Conservation (phyloP, 2,888 invertebrate genomes). For the Tanaodytes sp. region DNA sequence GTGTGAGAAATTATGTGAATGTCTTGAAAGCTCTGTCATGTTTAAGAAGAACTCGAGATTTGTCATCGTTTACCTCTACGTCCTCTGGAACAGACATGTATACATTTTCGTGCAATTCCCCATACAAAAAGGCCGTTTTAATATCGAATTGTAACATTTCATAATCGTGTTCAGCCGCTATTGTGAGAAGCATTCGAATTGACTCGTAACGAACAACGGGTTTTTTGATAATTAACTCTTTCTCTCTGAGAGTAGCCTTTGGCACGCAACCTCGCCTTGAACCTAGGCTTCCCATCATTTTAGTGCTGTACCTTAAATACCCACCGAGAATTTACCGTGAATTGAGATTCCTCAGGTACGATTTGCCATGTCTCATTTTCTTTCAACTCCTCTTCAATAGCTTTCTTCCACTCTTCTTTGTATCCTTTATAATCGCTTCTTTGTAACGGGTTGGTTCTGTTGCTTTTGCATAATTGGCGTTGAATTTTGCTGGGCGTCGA, state of each 20-base stretch:
- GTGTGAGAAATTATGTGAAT: neutral
- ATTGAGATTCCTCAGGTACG: constrained; percentile 10
- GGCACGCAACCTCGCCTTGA: constrained; percentile 25
- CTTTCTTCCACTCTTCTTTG: neutral
- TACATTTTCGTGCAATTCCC: constrained; percentile 21
- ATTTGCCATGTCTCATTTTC: constrained; percentile 34
- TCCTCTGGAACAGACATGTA: constrained; percentile 27
- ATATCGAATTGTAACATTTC: constrained; percentile 31
- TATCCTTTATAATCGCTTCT: neutral
- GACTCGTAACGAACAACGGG: constrained; percentile 19
- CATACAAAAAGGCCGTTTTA: constrained; percentile 35
- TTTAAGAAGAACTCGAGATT: neutral
- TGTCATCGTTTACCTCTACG: neutral
- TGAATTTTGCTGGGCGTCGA: neutral
- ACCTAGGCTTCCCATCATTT: neutral
- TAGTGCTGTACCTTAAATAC: constrained; percentile 9
- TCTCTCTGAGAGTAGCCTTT: constrained; percentile 33
- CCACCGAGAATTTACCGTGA: constrained; percentile 19
- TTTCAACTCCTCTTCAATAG: constrained; percentile 14
- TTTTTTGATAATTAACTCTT: constrained; percentile 43
- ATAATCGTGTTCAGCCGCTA: neutral
- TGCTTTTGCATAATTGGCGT: neutral
- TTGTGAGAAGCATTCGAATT: neutral
- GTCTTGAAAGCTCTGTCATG: constrained; percentile 21
- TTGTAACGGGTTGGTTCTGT: neutral